Base-by-base conservation (phyloP, 2,888 invertebrate species). In the Chrysotoxum bicinctum region DNA sequence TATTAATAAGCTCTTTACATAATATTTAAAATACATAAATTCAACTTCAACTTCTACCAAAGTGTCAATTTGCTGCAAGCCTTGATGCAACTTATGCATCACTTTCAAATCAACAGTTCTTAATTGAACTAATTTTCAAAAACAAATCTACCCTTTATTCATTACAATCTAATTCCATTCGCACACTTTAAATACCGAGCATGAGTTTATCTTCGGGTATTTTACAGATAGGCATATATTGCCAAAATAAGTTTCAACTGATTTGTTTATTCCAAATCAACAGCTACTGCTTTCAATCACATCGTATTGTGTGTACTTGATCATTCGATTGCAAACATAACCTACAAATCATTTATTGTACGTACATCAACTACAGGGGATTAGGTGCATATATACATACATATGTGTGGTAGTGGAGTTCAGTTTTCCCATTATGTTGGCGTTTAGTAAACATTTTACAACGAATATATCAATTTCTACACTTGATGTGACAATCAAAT, bases 401-500 rank as follows among this genome's bases (percentile, higher is more conserved):
- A 56, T 56, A 32, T 19, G 1, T 16, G 9, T 3, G 1, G 19
- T 4, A 21, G 1, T 14, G 8, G 26, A 62, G 58, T 69, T 68
- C 16, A 37, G 26, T 60, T 52, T 60, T 50, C 48, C 48, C 40
- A 56, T 64, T 64, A 54, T 70, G 14, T 30, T 72, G 66, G 21
- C 66, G 45, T 72, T 68, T 66, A 60, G 43, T 54, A 32, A 21
- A 62, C 19, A 76, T 30, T 54, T 82, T 62, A 82, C 77, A 82
- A 32, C 48, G 32, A 73, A 68, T 68, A 68, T 64, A 70, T 52
- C 77, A 72, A 66, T 43, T 52, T 60, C n/a, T 23, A 35, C 56
- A 83, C 64, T 79, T 70, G 64, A 75, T 79, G 64, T 74, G 78
- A 83, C 79, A 75, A 50, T 74, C 70, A 83, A 52, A 69, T 74